Evolutionary conservation across 1,140 invertebrate species (phyloP).

Genomic region (Rhysida immarginata): DNA sequence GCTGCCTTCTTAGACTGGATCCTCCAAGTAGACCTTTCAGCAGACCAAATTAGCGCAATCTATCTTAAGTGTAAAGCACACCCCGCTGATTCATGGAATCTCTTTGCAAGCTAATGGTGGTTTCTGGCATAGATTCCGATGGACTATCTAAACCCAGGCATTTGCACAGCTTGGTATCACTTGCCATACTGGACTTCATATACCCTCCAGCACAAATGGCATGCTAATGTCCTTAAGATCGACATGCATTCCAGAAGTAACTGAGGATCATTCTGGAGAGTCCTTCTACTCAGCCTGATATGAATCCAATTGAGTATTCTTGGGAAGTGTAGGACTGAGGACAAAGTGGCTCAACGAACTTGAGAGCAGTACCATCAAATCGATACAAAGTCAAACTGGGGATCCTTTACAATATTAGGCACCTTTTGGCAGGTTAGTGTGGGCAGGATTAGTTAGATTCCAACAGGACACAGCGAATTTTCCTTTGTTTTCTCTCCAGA

Average conservation of each 20-base stretch:
- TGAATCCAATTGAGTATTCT: no score
- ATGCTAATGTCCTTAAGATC: no score
- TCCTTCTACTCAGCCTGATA: no score
- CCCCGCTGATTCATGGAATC: background rate
- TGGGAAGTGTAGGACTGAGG: background rate
- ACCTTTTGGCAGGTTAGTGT: background rate
- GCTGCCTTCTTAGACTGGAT: no score
- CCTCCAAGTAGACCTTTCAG: no score
- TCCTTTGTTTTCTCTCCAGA: no score
- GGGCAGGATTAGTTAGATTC: background rate
- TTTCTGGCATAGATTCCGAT: background rate
- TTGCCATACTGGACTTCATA: no score
- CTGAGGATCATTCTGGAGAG: no score
- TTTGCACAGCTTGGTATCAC: no score
- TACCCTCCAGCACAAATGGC: no score
- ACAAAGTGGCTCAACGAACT: background rate
- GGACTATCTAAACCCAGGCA: no score
- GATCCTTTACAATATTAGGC: background rate
- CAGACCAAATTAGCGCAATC: background rate
- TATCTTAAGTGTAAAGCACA: background rate
- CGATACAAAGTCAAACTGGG: background rate
- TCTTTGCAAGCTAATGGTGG: background rate
- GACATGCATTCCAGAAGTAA: no score
- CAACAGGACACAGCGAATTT: background rate
- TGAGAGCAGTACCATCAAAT: background rate